phyloP scores from a whole-genome alignment of 2,113 vertebrate species.

The Oncorhynchus nerka region DNA sequence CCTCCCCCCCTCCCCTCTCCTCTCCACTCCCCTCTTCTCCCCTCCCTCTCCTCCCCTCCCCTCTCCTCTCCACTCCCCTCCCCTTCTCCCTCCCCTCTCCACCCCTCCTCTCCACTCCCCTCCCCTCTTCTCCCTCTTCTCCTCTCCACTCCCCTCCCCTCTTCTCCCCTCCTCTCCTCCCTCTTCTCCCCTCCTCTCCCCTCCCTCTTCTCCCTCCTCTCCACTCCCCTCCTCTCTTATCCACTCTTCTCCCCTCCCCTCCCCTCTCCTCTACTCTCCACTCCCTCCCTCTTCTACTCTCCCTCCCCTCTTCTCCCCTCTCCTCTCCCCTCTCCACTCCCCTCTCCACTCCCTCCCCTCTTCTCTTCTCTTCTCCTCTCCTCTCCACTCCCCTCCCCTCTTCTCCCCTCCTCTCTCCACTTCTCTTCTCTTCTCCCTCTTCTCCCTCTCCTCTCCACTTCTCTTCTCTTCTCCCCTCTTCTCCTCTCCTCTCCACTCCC shows the following conservation, averaged over 20 bases:
- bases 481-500: no score
- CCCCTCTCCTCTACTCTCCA: fast-evolving
- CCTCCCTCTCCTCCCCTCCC: neutral
- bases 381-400: no score
- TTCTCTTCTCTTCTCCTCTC: no score
- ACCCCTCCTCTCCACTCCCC: no score
- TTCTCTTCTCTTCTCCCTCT: no score
- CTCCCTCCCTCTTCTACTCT: neutral
- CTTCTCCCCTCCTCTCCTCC: no score
- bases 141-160: neutral
- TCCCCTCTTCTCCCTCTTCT: neutral
- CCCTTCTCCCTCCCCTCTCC: neutral
- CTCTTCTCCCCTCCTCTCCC: no score
- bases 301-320: neutral
- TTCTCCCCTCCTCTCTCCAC: fast-evolving
- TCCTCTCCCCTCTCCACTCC: no score
- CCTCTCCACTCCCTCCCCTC: no score
- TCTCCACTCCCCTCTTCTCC: neutral
- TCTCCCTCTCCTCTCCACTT: no score
- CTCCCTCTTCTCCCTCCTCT: fast-evolving
- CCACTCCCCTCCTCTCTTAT: fast-evolving
- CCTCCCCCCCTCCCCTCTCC: no score
- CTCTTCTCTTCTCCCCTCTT: neutral
- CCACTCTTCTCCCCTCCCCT: fast-evolving
- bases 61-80: neutral